Base-by-base conservation (phyloP, 2,888 invertebrate species). In the Cantharis lateralis region DNA sequence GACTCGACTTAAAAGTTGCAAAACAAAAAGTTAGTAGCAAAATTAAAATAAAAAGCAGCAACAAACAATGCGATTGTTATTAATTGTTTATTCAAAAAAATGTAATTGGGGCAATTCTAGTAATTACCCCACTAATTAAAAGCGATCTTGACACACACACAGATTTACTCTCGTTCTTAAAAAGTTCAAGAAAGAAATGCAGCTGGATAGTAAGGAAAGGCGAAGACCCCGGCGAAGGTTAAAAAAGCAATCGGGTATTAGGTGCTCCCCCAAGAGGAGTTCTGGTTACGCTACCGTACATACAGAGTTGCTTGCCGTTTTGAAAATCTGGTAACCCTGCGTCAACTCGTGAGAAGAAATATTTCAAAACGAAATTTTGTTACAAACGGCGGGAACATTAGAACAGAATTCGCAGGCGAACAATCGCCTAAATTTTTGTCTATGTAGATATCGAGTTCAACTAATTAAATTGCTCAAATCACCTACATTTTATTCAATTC, bases 11-110 rank as follows among this genome's bases (percentile, higher is more conserved):
- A 71, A 48, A 48, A 48, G 48, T 48, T 48, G 48, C 48, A 48
- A 48, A 71, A 66, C 20, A 18, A 75, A 26, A 70, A 62, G 63
- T 76, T 72, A 76, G 73, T 72, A 10, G 76, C 76, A 76, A 76
- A 76, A 72, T 72, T 28, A 76, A 28, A 73, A 71, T 63, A 68
- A 62, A 76, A 75, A 70, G 64, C 28, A 62, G 76, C 76, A 72
- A 76, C 11, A n/a, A 48, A 48, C n/a, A 48, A 48, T n/a, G 48
- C n/a, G 48, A 48, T 48, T 48, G 48, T 48, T 48, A 48, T n/a
- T 48, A 48, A 7, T 48, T n/a, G 48, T 48, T 48, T n/a, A 48
- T 48, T 48, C 1, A 48, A 48, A 7, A 48, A 48, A 32, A 48
- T n/a, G 32, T 13, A 32, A 32, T 11, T 48, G 48, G 48, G 48